Conservation (phyloP, 2,888 invertebrate genomes). For the Temnothorax rugatulus region DNA sequence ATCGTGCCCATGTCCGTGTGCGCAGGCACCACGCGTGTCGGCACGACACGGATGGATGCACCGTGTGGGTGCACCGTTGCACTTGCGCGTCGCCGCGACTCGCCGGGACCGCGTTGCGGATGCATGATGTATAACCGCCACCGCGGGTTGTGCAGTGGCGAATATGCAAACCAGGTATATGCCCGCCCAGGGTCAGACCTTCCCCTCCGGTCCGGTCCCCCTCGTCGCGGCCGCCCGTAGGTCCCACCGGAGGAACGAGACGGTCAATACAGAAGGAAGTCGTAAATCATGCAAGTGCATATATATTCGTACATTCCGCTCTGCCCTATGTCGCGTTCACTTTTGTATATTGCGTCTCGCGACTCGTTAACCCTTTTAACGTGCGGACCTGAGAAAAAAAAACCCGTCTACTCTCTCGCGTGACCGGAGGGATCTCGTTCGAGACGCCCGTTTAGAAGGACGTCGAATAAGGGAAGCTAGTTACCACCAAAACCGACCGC, state of each 20-base stretch:
- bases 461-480: not conserved
- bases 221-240: slow-evolving; percentile 46
- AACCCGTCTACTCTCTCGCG: not conserved
- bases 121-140: slow-evolving; percentile 83
- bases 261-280: slow-evolving; percentile 74
- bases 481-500: not conserved
- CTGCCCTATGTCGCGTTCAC: slow-evolving; percentile 12
- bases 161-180: slow-evolving; percentile 80
- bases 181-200: slow-evolving; percentile 78
- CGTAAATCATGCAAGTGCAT: slow-evolving; percentile 79
- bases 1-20: not conserved
- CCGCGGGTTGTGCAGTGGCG: slow-evolving; percentile 82
- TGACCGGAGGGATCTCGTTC: not conserved
- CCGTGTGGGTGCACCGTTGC: slow-evolving; percentile 71
- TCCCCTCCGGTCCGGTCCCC: slow-evolving; percentile 61
- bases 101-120: slow-evolving; percentile 71
- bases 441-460: not conserved
- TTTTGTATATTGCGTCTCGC: slow-evolving; percentile 49
- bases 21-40: slow-evolving; percentile 21
- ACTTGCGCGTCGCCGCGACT: slow-evolving; percentile 75
- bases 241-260: slow-evolving; percentile 69
- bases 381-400: not conserved
- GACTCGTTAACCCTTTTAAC: slow-evolving; percentile 65
- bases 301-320: slow-evolving; percentile 36
- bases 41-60: slow-evolving; percentile 51